Evolutionary conservation across 2,797 vertebrate genomes (phyloP).

Genomic region (Mormyrops attenuatus): DNA sequence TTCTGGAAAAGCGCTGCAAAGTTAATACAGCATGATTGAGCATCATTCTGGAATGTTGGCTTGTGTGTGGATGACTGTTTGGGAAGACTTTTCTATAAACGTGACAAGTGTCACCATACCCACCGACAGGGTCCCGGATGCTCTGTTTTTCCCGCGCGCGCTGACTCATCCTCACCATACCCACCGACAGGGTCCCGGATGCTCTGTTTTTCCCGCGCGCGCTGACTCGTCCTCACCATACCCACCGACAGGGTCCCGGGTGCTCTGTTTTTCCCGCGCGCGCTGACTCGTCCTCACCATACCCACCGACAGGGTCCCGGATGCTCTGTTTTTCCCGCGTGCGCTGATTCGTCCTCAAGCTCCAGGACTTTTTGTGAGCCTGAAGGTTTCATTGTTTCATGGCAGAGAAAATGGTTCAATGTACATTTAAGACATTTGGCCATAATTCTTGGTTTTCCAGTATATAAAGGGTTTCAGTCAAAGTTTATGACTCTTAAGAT

Average conservation of each 20-base stretch:
- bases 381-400: not conserved
- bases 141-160: not conserved
- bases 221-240: no score
- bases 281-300: not conserved
- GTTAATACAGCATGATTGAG: not conserved
- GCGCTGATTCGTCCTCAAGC: not conserved
- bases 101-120: not conserved
- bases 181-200: not conserved
- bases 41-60: not conserved
- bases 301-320: not conserved
- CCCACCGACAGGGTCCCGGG: not conserved
- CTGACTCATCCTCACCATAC: no score
- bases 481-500: not conserved
- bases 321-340: not conserved
- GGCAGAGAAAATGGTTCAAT: not conserved
- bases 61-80: not conserved
- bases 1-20: not conserved
- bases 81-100: not conserved
- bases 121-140: not conserved
- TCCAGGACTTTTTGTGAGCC: not conserved
- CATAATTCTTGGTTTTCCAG: not conserved
- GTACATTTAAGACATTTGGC: not conserved
- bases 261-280: not conserved
- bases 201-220: not conserved
- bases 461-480: not conserved